Conservation (phyloP, 1,140 invertebrate genomes). For the Apis cerana region DNA sequence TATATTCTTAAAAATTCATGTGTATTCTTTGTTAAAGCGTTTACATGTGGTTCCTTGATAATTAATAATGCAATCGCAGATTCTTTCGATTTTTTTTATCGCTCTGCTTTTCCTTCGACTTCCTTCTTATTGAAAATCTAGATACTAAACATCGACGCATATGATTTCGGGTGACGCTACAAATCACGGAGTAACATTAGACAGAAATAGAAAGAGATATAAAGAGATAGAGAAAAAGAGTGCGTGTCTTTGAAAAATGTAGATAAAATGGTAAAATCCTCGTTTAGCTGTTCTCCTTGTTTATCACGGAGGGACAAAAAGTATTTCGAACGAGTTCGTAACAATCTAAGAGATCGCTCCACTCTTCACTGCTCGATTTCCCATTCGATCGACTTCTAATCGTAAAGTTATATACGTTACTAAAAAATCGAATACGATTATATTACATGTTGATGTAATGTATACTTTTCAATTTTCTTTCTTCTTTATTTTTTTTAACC, state of each 20-base stretch:
- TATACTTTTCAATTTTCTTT: background rate
- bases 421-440: background rate
- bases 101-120: background rate
- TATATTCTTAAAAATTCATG: constrained; percentile 13
- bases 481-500: background rate
- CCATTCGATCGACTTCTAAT: constrained; percentile 17
- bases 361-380: constrained; percentile 30
- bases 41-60: constrained; percentile 2
- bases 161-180: constrained; percentile 33
- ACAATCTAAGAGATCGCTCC: constrained; percentile 52
- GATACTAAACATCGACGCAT: constrained; percentile 26
- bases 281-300: constrained; percentile 17
- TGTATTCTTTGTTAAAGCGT: constrained; percentile 7
- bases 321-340: constrained; percentile 45
- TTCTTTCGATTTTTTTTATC: background rate
- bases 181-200: constrained; percentile 29
- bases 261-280: constrained; percentile 52
- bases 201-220: constrained; percentile 51
- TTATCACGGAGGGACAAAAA: constrained; percentile 42
- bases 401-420: background rate
- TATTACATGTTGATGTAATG: background rate
- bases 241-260: constrained; percentile 53
- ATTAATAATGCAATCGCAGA: constrained; percentile 17
- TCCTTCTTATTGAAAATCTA: constrained; percentile 25
- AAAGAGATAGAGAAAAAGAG: constrained; percentile 52